phyloP scores from a whole-genome alignment of 1,140 invertebrate genomes.

The Caerostris darwini region DNA sequence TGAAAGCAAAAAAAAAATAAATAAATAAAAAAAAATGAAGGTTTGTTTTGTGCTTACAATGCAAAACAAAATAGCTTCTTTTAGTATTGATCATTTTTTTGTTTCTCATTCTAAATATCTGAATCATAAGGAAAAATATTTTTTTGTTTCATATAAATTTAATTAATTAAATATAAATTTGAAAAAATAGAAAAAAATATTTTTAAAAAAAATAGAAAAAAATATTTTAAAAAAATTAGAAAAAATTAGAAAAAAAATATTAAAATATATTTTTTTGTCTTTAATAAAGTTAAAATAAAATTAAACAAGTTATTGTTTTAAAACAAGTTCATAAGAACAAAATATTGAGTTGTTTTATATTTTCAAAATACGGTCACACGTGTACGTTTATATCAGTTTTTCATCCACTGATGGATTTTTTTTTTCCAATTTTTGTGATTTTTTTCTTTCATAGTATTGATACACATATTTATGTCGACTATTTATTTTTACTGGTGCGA shows the following conservation, averaged over 20 bases:
- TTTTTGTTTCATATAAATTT: background rate
- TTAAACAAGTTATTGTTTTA: too few relatives aligned
- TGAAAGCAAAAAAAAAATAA: background rate
- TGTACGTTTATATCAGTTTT: slow-evolving; percentile 56
- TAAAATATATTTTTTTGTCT: too few relatives aligned
- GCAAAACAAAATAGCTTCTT: background rate
- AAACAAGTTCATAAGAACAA: too few relatives aligned
- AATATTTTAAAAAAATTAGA: too few relatives aligned
- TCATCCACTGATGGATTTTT: slow-evolving; percentile 49
- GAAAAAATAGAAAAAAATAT: too few relatives aligned
- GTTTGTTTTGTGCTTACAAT: background rate
- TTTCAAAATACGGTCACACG: slow-evolving; percentile 48
- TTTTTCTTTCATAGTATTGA: slow-evolving; percentile 17
- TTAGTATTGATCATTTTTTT: background rate
- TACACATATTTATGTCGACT: slow-evolving; percentile 36
- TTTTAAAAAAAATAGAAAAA: too few relatives aligned
- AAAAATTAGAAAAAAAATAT: too few relatives aligned
- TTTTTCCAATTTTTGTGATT: background rate
- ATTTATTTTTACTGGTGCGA: slow-evolving; percentile 21
- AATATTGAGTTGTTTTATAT: too few relatives aligned
- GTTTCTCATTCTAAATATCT: background rate
- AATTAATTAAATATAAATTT: too few relatives aligned
- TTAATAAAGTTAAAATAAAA: too few relatives aligned
- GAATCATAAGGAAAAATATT: background rate
- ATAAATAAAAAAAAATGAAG: background rate